Evolutionary conservation across 1,140 invertebrate genomes (phyloP).

Genomic region (Drosophila rufa): DNA sequence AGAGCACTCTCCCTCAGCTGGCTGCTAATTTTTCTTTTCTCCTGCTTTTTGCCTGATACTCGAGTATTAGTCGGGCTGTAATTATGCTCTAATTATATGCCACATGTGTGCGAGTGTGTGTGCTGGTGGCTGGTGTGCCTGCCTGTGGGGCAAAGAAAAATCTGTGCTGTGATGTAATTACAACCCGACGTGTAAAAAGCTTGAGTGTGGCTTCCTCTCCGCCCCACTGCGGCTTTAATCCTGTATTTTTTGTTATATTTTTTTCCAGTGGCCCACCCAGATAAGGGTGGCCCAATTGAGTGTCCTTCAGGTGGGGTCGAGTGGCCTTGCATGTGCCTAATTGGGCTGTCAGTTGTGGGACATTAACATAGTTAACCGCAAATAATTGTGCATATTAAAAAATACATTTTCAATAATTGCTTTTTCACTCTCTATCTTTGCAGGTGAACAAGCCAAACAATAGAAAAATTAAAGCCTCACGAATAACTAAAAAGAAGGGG

Average conservation of each 20-base stretch:
- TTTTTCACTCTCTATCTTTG: constrained; percentile 17
- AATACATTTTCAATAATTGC: constrained; percentile 21
- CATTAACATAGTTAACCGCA: constrained; percentile 40
- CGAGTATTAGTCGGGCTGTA: constrained; percentile 76
- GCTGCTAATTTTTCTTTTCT: constrained; percentile 76
- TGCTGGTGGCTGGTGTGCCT: constrained; percentile 3
- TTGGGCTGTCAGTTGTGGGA: constrained; percentile 38
- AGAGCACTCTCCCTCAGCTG: constrained; percentile 18
- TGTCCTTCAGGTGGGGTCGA: constrained; percentile 26
- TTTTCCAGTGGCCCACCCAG: constrained; percentile 30
- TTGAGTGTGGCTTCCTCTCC: constrained; percentile 28
- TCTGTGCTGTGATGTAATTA: constrained; percentile 77
- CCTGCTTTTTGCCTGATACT: constrained; percentile 66
- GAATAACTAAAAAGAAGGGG: not conserved
- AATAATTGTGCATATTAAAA: constrained; percentile 15
- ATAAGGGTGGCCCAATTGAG: constrained; percentile 48
- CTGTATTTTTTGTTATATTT: constrained; percentile 42
- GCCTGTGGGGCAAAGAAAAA: constrained; percentile 61
- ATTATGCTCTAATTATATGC: constrained; percentile 83
- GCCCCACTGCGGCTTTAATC: constrained; percentile 46
- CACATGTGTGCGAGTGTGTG: constrained; percentile 30
- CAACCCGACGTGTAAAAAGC: constrained; percentile 53
- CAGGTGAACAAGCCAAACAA: constrained; percentile 28
- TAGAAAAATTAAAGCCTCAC: constrained; percentile 11
- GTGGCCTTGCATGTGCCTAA: constrained; percentile 50